Percentiles rank a stretch among this genome's conserved stretches.
Conservation (phyloP, 1,140 invertebrate genomes). For the Cotesia vestalis region DNA sequence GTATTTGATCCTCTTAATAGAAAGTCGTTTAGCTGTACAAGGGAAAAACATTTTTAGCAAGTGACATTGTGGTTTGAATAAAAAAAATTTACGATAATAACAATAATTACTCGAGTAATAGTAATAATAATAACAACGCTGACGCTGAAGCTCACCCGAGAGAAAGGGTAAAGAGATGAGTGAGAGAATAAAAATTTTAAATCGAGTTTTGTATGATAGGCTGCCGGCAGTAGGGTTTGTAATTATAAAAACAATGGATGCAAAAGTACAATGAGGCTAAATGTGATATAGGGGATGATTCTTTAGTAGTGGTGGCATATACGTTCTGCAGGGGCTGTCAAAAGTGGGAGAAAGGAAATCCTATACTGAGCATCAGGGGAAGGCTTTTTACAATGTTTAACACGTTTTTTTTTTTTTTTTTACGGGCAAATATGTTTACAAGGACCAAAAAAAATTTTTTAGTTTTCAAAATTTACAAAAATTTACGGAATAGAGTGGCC, state of each 20-base stretch:
- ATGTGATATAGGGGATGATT: conserved; percentile 63
- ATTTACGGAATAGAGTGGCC: too few relatives aligned
- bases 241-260: conserved; percentile 67
- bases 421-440: too few relatives aligned
- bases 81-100: too few relatives aligned
- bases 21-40: background rate
- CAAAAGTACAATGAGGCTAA: conserved; percentile 64
- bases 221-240: conserved; percentile 56
- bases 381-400: conserved; percentile 23
- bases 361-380: conserved; percentile 57
- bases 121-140: too few relatives aligned
- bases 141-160: background rate
- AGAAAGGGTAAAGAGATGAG: conserved; percentile 2
- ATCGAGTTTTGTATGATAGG: conserved; percentile 53
- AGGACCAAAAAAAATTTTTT: too few relatives aligned
- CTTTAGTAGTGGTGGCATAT: conserved; percentile 37
- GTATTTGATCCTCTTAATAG: conserved; percentile 4
- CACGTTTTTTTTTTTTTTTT: too few relatives aligned
- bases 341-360: conserved; percentile 57
- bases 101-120: too few relatives aligned
- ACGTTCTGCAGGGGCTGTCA: conserved; percentile 45
- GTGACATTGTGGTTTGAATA: background rate
- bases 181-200: conserved; percentile 54
- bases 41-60: conserved; percentile 1
- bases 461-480: too few relatives aligned